These are phyloP conservation scores for Eubasilissa regina DNA, from an alignment of 1,140 invertebrate genomes.

Conservation along the genomic window DNA sequence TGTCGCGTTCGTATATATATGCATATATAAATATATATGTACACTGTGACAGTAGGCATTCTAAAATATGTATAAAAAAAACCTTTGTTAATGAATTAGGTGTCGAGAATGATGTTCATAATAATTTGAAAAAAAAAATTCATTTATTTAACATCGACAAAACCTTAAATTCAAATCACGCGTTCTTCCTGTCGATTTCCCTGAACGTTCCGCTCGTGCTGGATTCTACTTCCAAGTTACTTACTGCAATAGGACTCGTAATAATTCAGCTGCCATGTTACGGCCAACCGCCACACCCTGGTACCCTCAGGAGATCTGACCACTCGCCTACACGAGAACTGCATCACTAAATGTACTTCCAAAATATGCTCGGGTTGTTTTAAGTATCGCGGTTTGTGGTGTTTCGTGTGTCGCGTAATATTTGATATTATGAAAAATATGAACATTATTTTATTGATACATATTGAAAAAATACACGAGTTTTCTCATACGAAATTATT, in stretches of 20 bases:
- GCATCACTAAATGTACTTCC: not conserved
- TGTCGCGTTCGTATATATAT: no score
- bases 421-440: no score
- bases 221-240: not conserved
- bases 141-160: no score
- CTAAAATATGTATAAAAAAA: no score
- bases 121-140: no score
- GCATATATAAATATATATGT: no score
- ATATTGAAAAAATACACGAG: no score
- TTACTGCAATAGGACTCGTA: not conserved
- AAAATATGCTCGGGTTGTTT: slow-evolving; percentile 1
- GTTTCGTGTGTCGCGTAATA: not conserved
- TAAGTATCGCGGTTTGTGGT: not conserved
- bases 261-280: slow-evolving; percentile 5
- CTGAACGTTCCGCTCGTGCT: slow-evolving; percentile 8
- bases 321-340: not conserved
- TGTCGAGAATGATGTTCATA: no score
- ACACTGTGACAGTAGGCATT: no score
- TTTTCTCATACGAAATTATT: no score
- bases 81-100: no score
- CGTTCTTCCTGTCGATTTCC: not conserved
- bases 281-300: not conserved
- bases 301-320: not conserved
- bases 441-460: no score
- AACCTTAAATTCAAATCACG: not conserved